Conservation (phyloP, 2,113 vertebrate species). For the Microcebus griseorufus region DNA sequence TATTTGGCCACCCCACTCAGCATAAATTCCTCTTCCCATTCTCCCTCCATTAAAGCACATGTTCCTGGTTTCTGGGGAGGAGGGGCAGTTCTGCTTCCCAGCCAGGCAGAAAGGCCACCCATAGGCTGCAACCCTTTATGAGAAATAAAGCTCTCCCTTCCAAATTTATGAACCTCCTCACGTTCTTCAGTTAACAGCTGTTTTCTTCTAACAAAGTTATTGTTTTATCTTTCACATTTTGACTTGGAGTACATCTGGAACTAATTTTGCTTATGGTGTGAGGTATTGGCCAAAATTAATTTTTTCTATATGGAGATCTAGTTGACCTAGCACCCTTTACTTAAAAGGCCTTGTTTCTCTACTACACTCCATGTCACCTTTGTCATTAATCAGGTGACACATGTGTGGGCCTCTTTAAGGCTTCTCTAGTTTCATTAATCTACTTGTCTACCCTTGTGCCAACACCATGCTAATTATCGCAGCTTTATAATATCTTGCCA, state of each 20-base stretch:
- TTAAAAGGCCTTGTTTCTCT: background rate
- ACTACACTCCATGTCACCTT: background rate
- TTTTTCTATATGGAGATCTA: background rate
- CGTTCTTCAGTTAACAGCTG: background rate
- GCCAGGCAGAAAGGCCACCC: too few relatives aligned
- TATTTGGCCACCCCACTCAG: too few relatives aligned
- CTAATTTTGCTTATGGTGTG: background rate
- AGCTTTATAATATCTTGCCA: background rate
- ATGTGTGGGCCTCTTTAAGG: background rate
- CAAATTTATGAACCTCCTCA: too few relatives aligned
- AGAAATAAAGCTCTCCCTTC: too few relatives aligned
- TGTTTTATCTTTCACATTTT: background rate
- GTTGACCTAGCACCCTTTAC: background rate
- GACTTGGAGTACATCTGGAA: background rate
- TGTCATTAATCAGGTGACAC: background rate
- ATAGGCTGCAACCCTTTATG: too few relatives aligned
- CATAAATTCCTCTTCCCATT: too few relatives aligned
- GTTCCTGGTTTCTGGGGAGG: too few relatives aligned
- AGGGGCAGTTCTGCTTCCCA: too few relatives aligned
- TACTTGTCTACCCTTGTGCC: background rate
- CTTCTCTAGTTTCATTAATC: background rate
- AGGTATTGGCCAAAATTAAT: background rate
- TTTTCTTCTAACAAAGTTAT: background rate
- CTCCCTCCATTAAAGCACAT: too few relatives aligned
- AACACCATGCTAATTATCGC: background rate